Percentiles rank a stretch among this genome's conserved stretches.
phyloP scores from a whole-genome alignment of 2,888 invertebrate genomes.

The Phengaris arion region DNA sequence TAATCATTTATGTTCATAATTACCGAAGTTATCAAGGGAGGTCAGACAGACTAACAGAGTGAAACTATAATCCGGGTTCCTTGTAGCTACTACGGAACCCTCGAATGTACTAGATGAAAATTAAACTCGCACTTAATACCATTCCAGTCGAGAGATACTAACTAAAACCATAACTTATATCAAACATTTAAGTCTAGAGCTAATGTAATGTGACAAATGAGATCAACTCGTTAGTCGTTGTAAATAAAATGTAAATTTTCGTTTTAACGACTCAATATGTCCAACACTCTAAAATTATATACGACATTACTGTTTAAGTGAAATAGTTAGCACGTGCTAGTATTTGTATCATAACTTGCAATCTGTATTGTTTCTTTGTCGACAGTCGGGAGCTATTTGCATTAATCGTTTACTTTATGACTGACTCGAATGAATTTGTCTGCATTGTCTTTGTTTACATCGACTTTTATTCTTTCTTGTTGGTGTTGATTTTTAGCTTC shows the following conservation, averaged over 20 bases:
- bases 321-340: constrained; percentile 41
- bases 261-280: constrained; percentile 17
- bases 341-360: constrained; percentile 51
- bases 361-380: constrained; percentile 64
- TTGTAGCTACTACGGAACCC: too few species aligned
- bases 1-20: background rate
- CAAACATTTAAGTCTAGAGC: background rate
- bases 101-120: too few species aligned
- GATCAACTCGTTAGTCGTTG: constrained; percentile 10
- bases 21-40: too few species aligned
- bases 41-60: too few species aligned
- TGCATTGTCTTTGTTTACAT: constrained; percentile 48
- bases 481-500: background rate
- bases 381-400: constrained; percentile 52
- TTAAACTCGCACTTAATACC: background rate
- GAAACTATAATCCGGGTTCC: too few species aligned
- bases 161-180: constrained; percentile 1
- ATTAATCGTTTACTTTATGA: constrained; percentile 65
- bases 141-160: background rate
- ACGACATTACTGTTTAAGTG: constrained; percentile 32
- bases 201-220: constrained; percentile 9
- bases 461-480: background rate
- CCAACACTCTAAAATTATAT: constrained; percentile 19
- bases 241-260: constrained; percentile 22
- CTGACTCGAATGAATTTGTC: constrained; percentile 48